Percentiles rank a stretch among this genome's conserved stretches.
These are phyloP conservation scores for Ceyx cyanopectus DNA, from an alignment of 2,113 vertebrate genomes.

Conservation along the genomic window DNA sequence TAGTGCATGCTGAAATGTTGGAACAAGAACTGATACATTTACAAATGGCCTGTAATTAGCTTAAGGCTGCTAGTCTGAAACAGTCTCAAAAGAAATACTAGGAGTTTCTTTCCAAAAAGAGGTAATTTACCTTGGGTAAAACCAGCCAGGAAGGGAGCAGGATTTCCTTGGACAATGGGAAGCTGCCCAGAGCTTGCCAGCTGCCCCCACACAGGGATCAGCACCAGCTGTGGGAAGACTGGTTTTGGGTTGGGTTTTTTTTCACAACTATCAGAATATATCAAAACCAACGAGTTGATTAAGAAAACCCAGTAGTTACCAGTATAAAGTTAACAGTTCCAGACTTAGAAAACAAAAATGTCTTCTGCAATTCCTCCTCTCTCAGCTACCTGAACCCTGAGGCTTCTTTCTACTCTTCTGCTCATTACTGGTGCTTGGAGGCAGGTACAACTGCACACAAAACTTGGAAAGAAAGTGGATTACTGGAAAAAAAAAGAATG, in stretches of 20 bases:
- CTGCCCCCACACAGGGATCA: fast-evolving
- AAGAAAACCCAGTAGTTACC: neutral
- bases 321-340: neutral
- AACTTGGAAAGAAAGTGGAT: neutral
- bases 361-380: neutral
- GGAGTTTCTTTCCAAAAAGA: constrained; percentile 19
- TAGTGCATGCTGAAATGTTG: constrained; percentile 49
- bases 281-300: neutral
- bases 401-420: neutral
- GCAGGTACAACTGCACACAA: neutral
- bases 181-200: neutral
- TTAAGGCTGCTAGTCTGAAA: constrained; percentile 33
- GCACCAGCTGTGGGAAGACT: neutral
- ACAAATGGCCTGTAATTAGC: constrained; percentile 59
- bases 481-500: neutral
- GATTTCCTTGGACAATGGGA: neutral
- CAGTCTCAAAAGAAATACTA: constrained; percentile 21
- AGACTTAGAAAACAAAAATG: neutral
- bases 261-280: neutral
- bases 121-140: constrained; percentile 44
- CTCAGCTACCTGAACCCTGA: neutral
- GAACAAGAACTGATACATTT: constrained; percentile 59
- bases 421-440: neutral
- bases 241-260: neutral
- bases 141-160: neutral